Evolutionary conservation across 2,113 vertebrate species (phyloP).

Genomic region (Boleophthalmus pectinirostris): DNA sequence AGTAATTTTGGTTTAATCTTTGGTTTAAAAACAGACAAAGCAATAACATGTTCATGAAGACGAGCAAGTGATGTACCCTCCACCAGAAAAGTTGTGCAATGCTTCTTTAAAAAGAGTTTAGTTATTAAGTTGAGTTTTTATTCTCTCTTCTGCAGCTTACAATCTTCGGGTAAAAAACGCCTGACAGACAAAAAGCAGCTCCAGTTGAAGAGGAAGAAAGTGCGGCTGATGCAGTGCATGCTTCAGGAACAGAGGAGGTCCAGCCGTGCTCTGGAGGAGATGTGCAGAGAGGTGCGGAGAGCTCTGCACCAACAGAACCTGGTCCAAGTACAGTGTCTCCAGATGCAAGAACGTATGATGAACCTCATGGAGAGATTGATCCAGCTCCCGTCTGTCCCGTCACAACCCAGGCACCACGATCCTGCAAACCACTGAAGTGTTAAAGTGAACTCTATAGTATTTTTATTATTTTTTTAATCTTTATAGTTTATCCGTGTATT

Average conservation of each 20-base stretch:
- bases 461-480: constrained; percentile 11
- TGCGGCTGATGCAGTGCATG: constrained; percentile 92
- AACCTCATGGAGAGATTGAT: constrained; percentile 95
- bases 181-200: constrained; percentile 70
- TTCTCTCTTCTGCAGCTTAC: constrained; percentile 77
- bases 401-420: constrained; percentile 56
- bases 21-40: too few relatives aligned
- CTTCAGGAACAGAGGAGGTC: constrained; percentile 89
- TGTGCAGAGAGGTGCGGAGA: constrained; percentile 89
- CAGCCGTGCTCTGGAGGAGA: constrained; percentile 90
- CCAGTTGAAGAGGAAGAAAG: constrained; percentile 86
- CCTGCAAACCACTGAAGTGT: constrained; percentile 44
- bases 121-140: not conserved
- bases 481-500: not conserved
- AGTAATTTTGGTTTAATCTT: too few relatives aligned
- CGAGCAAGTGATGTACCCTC: too few relatives aligned
- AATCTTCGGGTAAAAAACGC: constrained; percentile 81
- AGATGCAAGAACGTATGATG: constrained; percentile 97
- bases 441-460: not conserved
- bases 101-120: too few relatives aligned
- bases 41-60: too few relatives aligned
- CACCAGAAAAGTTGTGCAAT: too few relatives aligned
- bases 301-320: constrained; percentile 95
- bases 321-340: constrained; percentile 93
- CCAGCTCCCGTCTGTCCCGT: constrained; percentile 48